These are phyloP conservation scores for Rhincodon typus DNA, from an alignment of 2,797 vertebrate species.

Conservation along the genomic window DNA sequence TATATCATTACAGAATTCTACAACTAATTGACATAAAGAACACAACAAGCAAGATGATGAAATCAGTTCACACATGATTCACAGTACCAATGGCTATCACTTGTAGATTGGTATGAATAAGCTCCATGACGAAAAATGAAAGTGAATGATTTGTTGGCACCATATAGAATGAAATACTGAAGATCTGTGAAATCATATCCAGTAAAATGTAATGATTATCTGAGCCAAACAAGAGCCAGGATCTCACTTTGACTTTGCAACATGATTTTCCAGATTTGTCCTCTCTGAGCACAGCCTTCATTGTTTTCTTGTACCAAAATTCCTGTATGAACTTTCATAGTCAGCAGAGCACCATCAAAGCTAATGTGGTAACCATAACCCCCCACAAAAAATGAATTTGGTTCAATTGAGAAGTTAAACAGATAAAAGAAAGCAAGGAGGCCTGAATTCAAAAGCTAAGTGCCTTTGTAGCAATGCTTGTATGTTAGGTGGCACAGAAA, in stretches of 20 bases:
- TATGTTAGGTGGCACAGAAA: neutral
- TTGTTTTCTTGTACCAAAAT: neutral
- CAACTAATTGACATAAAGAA: neutral
- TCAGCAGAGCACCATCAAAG: neutral
- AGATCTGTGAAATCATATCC: neutral
- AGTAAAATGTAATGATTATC: neutral
- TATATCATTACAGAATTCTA: neutral
- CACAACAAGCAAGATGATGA: neutral
- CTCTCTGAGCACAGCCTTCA: neutral
- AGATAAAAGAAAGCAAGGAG: neutral
- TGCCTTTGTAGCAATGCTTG: neutral
- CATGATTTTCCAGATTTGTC: neutral
- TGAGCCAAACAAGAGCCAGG: neutral
- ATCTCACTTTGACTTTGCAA: neutral
- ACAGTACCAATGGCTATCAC: conserved; percentile 11
- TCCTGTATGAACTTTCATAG: neutral
- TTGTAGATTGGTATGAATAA: neutral
- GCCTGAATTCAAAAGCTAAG: neutral
- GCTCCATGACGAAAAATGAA: neutral
- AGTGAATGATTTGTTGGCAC: neutral
- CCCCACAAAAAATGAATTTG: neutral
- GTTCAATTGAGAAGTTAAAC: neutral
- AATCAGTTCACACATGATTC: neutral
- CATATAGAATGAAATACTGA: neutral
- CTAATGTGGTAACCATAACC: neutral